Evolutionary conservation across 2,888 invertebrate species (phyloP).

Genomic region (Eilema depressum): DNA sequence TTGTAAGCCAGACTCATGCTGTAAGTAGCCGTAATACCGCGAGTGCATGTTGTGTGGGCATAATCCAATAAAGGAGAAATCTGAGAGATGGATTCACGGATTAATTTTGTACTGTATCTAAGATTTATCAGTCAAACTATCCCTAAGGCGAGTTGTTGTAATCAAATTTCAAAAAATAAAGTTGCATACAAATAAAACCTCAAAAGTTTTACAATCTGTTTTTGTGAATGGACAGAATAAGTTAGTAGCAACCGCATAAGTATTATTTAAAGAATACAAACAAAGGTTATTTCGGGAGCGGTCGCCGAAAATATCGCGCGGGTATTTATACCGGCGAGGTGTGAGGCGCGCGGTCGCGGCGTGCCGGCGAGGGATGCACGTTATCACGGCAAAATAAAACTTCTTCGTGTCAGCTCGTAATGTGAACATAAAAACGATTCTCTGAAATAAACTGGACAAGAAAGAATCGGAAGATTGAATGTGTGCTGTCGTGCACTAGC

Average conservation of each 20-base stretch:
- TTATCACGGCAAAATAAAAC: neutral
- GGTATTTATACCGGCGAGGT: constrained; percentile 23
- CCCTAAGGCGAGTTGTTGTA: no score
- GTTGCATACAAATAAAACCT: no score
- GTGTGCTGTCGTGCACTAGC: neutral
- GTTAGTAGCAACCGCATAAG: neutral
- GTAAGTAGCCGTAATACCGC: no score
- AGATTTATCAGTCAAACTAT: no score
- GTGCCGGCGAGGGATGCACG: neutral
- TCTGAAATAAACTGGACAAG: neutral
- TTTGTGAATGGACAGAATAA: constrained; percentile 3
- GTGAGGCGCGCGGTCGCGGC: constrained; percentile 6
- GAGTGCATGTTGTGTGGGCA: no score
- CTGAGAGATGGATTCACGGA: no score
- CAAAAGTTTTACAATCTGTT: neutral
- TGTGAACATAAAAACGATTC: neutral
- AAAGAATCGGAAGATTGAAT: neutral
- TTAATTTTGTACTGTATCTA: no score
- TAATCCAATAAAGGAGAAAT: no score
- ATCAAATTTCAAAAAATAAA: no score
- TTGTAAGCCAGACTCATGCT: no score
- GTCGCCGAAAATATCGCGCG: constrained; percentile 34
- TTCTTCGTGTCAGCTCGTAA: neutral
- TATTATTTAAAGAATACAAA: constrained; percentile 43
- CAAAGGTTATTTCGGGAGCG: constrained; percentile 40